Conservation (phyloP, 2,797 vertebrate species). For the Ceyx erithaca region DNA sequence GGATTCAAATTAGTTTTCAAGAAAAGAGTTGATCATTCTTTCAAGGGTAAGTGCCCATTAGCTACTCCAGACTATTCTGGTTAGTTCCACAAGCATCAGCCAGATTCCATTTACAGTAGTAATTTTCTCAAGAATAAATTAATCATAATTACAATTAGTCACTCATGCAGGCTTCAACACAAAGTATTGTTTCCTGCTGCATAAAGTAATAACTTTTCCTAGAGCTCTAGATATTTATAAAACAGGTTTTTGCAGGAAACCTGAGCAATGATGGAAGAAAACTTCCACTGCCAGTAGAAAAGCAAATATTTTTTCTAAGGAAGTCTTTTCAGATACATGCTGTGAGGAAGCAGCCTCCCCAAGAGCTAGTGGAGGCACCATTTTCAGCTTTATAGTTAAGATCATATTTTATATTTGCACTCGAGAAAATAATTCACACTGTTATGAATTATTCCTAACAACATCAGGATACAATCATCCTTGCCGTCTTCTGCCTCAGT, state of each 20-base stretch:
- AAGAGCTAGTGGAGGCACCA: neutral
- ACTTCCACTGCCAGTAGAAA: neutral
- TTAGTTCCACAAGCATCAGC: neutral
- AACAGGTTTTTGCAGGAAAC: neutral
- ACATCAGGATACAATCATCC: neutral
- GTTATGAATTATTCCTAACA: neutral
- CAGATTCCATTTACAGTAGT: neutral
- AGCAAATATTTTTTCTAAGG: neutral
- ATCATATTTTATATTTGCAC: neutral
- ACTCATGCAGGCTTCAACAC: neutral
- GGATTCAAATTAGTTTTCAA: neutral
- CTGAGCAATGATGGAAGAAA: neutral
- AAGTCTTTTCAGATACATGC: neutral
- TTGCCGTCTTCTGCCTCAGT: neutral
- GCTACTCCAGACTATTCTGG: neutral
- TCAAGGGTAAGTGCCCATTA: neutral
- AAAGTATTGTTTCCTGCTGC: neutral
- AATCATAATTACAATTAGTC: slow-evolving; percentile 9
- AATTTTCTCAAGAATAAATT: slow-evolving; percentile 10
- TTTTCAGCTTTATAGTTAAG: neutral
- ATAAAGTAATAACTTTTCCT: neutral
- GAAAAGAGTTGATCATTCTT: neutral
- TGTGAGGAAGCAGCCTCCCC: neutral
- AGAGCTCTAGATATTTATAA: neutral
- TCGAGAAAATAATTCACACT: neutral